phyloP scores from a whole-genome alignment of 2,888 invertebrate species.

The Dryobotodes eremita region DNA sequence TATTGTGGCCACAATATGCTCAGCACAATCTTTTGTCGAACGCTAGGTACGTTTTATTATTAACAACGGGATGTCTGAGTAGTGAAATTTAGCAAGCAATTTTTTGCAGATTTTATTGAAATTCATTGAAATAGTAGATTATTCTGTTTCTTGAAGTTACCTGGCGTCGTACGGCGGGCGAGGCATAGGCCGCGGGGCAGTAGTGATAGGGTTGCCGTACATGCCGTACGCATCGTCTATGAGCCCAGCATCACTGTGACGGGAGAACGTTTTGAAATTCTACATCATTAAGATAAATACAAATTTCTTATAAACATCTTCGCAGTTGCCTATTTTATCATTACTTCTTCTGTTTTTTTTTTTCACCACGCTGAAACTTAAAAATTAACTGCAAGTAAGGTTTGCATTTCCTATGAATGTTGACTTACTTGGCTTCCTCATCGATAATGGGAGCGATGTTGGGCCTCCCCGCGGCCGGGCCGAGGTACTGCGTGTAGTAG shows the following conservation, averaged over 20 bases:
- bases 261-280: constrained; percentile 24
- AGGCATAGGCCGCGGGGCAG: constrained; percentile 84
- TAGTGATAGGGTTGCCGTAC: constrained; percentile 81
- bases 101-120: background rate
- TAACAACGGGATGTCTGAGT: background rate
- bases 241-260: constrained; percentile 82
- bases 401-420: background rate
- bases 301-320: background rate
- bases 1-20: constrained; percentile 87
- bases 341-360: background rate
- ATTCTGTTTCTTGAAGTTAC: constrained; percentile 70
- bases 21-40: constrained; percentile 28
- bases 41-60: background rate
- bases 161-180: constrained; percentile 85
- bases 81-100: background rate
- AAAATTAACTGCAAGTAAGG: background rate
- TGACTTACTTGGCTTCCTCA: constrained; percentile 94
- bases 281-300: constrained; percentile 5
- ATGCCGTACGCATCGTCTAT: constrained; percentile 86
- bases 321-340: background rate
- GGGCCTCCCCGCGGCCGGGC: constrained; percentile 92
- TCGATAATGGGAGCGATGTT: constrained; percentile 97
- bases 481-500: constrained; percentile 95
- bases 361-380: background rate
- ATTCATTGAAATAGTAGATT: background rate